Conservation (phyloP, 1,140 invertebrate genomes). For the Zaprionus taronus region DNA sequence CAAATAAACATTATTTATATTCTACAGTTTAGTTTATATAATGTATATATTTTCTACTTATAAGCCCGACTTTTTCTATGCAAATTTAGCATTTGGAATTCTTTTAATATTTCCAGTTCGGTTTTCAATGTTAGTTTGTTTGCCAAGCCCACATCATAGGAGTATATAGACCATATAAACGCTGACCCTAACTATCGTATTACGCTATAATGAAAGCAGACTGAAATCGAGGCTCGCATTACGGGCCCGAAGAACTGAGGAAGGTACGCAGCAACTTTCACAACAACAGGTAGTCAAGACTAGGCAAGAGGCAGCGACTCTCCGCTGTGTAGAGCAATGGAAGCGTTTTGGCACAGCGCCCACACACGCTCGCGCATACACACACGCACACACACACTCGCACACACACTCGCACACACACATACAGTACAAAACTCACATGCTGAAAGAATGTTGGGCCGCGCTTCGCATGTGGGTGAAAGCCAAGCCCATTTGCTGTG, state of each 20-base stretch:
- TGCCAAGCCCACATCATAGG: not conserved
- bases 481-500: slow-evolving; percentile 44
- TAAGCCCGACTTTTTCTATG: no score
- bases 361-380: slow-evolving; percentile 25
- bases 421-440: not conserved
- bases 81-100: no score
- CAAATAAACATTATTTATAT: not conserved
- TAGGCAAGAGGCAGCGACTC: not conserved
- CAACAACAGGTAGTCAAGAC: slow-evolving; percentile 29
- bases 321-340: slow-evolving; percentile 7
- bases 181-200: slow-evolving; percentile 8
- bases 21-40: not conserved
- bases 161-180: slow-evolving; percentile 1
- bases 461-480: slow-evolving; percentile 44
- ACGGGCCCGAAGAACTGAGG: slow-evolving; percentile 3
- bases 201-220: slow-evolving; percentile 18
- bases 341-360: slow-evolving; percentile 40
- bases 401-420: not conserved
- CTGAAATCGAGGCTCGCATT: not conserved
- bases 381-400: not conserved
- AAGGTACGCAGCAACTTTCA: slow-evolving; percentile 36
- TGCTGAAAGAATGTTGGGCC: slow-evolving; percentile 37
- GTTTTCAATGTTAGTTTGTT: not conserved
- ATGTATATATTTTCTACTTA: not conserved
- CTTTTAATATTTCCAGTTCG: not conserved